Percentiles rank a stretch among this genome's conserved stretches.
Evolutionary conservation across 1,140 invertebrate species (phyloP).

Genomic region (Pinna nobilis): DNA sequence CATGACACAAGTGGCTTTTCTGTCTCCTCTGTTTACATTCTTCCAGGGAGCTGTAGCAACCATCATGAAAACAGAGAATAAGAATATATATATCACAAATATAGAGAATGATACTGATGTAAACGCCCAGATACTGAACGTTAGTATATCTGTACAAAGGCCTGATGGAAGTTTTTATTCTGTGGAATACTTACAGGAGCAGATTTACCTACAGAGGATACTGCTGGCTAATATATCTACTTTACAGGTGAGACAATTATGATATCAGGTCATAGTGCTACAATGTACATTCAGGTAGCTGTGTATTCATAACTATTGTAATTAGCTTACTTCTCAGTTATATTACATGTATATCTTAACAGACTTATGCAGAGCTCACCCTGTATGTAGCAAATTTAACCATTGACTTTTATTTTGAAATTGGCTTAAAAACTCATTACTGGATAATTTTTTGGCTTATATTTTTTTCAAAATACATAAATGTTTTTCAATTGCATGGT

Average conservation of each 20-base stretch:
- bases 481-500: too few relatives aligned
- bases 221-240: slow-evolving; percentile 90
- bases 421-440: too few relatives aligned
- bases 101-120: slow-evolving; percentile 89
- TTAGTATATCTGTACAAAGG: slow-evolving; percentile 93
- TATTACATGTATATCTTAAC: too few relatives aligned
- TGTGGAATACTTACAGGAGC: slow-evolving; percentile 92
- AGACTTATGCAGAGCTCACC: too few relatives aligned
- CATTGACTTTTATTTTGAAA: too few relatives aligned
- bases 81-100: slow-evolving; percentile 95
- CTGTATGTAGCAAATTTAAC: too few relatives aligned
- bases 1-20: slow-evolving; percentile 94
- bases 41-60: slow-evolving; percentile 94
- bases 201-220: slow-evolving; percentile 93
- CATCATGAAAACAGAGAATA: slow-evolving; percentile 92
- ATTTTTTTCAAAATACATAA: too few relatives aligned
- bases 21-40: slow-evolving; percentile 91
- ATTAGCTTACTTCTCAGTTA: too few relatives aligned
- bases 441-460: too few relatives aligned
- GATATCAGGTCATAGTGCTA: background rate
- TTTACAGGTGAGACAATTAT: slow-evolving; percentile 80
- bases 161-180: slow-evolving; percentile 80
- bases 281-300: background rate
- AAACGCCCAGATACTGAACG: slow-evolving; percentile 88
- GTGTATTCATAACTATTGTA: background rate